These are phyloP conservation scores for Benthosema pterotum DNA, from an alignment of 2,797 vertebrate genomes.

Conservation along the genomic window DNA sequence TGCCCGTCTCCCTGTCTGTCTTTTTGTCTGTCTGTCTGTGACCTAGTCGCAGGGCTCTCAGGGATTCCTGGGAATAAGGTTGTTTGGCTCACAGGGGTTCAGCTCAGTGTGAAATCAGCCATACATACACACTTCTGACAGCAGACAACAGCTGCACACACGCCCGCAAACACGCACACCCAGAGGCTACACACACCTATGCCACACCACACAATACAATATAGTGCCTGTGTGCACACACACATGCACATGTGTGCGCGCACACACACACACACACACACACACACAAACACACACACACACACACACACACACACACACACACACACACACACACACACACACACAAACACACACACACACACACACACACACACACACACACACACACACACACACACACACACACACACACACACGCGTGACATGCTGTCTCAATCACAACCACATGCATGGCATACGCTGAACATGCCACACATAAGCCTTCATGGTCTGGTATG, in stretches of 20 bases:
- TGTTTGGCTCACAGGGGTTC: constrained; percentile 24
- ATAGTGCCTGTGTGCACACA: too few species aligned
- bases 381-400: constrained; percentile 14
- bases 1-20: not conserved
- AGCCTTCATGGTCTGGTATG: constrained; percentile 27
- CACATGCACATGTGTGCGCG: not conserved
- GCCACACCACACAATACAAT: too few species aligned
- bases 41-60: constrained; percentile 8
- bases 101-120: constrained; percentile 29
- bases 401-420: constrained; percentile 3
- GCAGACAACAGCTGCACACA: constrained; percentile 45
- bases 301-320: not conserved
- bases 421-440: not conserved
- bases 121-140: constrained; percentile 40
- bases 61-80: constrained; percentile 26
- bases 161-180: constrained; percentile 1
- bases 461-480: constrained; percentile 13
- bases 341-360: not conserved
- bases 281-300: not conserved
- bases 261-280: not conserved
- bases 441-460: constrained; percentile 12
- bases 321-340: not conserved
- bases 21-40: too few species aligned
- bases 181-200: not conserved
- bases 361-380: constrained; percentile 9